A percentile compares a stretch with the other conserved stretches of the same genome.
These are phyloP conservation scores for Oxyruncus cristatus DNA, from an alignment of 2,113 vertebrate species.

Conservation along the genomic window DNA sequence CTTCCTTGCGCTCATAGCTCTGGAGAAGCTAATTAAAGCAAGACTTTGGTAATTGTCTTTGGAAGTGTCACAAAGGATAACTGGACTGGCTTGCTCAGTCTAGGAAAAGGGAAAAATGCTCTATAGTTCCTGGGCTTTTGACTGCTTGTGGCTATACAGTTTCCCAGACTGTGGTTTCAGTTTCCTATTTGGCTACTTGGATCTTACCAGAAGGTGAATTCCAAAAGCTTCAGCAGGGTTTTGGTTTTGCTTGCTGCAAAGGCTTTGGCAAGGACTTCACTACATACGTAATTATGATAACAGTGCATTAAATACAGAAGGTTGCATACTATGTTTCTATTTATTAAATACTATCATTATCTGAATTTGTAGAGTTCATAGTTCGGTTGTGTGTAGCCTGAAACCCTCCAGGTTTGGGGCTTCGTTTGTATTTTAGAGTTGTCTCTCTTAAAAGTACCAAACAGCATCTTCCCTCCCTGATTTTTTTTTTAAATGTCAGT, in stretches of 20 bases:
- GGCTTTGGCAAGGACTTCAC: background rate
- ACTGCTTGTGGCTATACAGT: background rate
- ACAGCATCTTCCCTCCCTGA: background rate
- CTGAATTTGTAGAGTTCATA: background rate
- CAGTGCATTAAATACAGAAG: background rate
- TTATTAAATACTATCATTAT: background rate
- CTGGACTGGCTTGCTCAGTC: background rate
- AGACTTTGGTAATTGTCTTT: background rate
- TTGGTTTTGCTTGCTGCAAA: background rate
- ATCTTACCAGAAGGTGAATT: background rate
- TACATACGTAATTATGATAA: background rate
- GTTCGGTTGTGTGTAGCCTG: background rate
- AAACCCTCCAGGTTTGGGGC: background rate
- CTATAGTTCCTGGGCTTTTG: background rate
- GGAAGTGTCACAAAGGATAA: background rate
- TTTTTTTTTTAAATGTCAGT: background rate
- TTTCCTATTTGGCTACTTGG: accelerated
- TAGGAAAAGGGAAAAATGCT: background rate
- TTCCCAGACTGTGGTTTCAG: background rate
- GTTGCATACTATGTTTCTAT: background rate
- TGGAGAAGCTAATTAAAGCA: background rate
- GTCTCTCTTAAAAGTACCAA: background rate
- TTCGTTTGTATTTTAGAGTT: background rate
- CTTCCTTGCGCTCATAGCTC: background rate
- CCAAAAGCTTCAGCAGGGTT: background rate